Base-by-base conservation (phyloP, 2,888 invertebrate genomes). In the Luperina testacea region DNA sequence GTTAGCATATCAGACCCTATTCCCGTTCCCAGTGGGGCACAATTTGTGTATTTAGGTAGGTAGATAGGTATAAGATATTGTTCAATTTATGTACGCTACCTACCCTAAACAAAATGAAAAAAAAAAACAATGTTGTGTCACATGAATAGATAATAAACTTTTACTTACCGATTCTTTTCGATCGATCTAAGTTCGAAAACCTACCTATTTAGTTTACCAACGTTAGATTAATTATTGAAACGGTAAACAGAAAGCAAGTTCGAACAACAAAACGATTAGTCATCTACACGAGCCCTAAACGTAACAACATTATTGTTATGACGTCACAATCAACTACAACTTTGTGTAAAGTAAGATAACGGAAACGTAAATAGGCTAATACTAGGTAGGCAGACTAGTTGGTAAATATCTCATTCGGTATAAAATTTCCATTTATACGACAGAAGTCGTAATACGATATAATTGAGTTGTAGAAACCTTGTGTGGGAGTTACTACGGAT, bases 351-450 rank as follows among this genome's bases (percentile, higher is more conserved):
- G 65, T 72, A 64, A 75, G 86, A 82, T 86, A 82, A 78, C 42
- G 70, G 68, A 51, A 85, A 61, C 51, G 64, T 83, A 73, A 69
- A 72, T 59, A 78, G 83, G 42, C 48, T 78, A 83, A 59, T 72
- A 78, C 20, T 57, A 71, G 27, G 27, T 57, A 59, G 78, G 59
- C 48, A 69, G 59, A 65, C 48, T n/a, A 71, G 72, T 75, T 51
- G 5, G 32, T 65, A 51, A 72, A 70, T 81, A 63, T 77, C 48
- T 82, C 78, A 82, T 78, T 84, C 63, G 73, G 24, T 71, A 61
- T 73, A 83, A 82, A 71, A 83, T 78, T 76, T 74, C 67, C 71
- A 78, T 78, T 67, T 51, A 82, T 71, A 78, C 64, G 73, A 75
- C 72, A 63, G 53, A 51, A 77, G 24, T 72, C 20, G 74, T 73